A percentile compares a stretch with the other conserved stretches of the same genome.
Evolutionary conservation across 2,797 vertebrate species (phyloP).

Genomic region (Girardinus metallicus): DNA sequence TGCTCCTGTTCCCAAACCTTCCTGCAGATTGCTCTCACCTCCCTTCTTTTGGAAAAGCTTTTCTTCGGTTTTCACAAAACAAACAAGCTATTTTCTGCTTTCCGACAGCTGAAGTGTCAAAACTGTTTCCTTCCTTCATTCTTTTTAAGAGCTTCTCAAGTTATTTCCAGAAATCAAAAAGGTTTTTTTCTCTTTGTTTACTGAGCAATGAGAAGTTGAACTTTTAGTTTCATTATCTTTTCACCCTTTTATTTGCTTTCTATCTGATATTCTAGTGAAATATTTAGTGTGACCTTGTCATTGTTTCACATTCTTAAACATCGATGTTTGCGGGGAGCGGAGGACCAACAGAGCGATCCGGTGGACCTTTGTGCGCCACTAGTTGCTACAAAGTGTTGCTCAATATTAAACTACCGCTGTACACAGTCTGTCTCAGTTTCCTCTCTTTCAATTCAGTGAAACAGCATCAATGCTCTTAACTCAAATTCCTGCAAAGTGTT

Average conservation of each 20-base stretch:
- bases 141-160: not conserved
- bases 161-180: not conserved
- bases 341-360: not conserved
- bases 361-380: not conserved
- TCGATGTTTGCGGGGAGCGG: not conserved
- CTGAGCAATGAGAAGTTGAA: not conserved
- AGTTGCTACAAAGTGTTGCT: not conserved
- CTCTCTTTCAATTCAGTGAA: not conserved
- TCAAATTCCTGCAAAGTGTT: not conserved
- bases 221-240: not conserved
- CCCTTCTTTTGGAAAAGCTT: not conserved
- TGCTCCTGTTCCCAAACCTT: slow-evolving; percentile 68
- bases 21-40: not conserved
- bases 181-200: not conserved
- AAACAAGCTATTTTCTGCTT: not conserved
- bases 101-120: not conserved
- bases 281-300: not conserved
- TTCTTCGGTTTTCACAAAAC: not conserved
- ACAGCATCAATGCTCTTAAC: not conserved
- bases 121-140: not conserved
- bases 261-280: not conserved
- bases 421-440: not conserved
- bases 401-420: not conserved
- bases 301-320: not conserved
- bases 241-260: not conserved